A percentile compares a stretch with the other conserved stretches of the same genome.
Evolutionary conservation across 2,113 vertebrate species (phyloP).

Genomic region (Vimba vimba): DNA sequence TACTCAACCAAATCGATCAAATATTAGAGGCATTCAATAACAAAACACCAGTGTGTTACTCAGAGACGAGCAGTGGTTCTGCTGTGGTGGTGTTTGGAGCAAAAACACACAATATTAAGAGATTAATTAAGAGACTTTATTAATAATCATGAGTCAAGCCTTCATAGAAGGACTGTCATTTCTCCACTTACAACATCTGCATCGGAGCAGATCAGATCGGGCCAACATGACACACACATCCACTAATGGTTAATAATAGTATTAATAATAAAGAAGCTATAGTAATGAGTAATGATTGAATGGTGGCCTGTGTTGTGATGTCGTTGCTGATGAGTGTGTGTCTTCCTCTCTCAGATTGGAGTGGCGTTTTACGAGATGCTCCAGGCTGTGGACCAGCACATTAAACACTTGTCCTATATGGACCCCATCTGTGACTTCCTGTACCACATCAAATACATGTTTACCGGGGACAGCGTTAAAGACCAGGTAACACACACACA

Average conservation of each 20-base stretch:
- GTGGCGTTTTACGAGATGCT: slow-evolving; percentile 99
- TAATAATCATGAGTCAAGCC: not conserved
- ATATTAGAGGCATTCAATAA: not conserved
- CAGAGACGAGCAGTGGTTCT: not conserved
- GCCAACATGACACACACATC: too few relatives aligned
- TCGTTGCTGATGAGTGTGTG: not conserved
- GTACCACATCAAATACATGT: slow-evolving; percentile 99
- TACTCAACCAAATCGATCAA: not conserved
- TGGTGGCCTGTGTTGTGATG: not conserved
- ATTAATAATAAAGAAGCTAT: not conserved
- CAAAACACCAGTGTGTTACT: not conserved
- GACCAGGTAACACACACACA: slow-evolving; percentile 85
- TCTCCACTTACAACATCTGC: too few relatives aligned
- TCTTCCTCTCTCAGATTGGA: slow-evolving; percentile 82
- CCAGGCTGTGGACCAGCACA: slow-evolving; percentile 91
- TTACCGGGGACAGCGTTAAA: slow-evolving; percentile 98
- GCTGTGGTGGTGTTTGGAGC: not conserved
- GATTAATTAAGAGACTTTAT: not conserved
- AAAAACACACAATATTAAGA: not conserved
- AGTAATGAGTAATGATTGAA: not conserved
- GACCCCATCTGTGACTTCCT: slow-evolving; percentile 98
- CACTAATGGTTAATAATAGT: not conserved
- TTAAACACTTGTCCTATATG: slow-evolving; percentile 89
- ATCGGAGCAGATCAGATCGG: too few relatives aligned
- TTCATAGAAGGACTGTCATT: not conserved